Base-by-base conservation (phyloP, 2,113 vertebrate species). In the Pangasianodon gigas region DNA sequence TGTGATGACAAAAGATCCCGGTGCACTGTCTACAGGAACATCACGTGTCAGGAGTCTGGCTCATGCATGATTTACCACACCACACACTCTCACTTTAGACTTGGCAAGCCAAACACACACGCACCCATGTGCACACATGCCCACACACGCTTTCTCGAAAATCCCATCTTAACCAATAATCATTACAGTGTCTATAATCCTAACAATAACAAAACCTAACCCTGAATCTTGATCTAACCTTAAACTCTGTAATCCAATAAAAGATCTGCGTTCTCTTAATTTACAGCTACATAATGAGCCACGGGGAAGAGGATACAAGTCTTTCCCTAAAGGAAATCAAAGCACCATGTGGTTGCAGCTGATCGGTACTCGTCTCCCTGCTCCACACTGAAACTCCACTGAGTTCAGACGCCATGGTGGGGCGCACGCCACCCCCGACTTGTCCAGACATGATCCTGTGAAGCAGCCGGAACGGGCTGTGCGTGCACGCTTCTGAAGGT, bases 401-500 rank as follows among this genome's bases (percentile, higher is more conserved):
- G 56, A 44, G 29, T 58, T 51, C 32, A 18, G 89, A 32, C 37
- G 16, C 58, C 74, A 60, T 18, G 37, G 52, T 84, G 71, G 21
- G 71, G 75, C 37, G 46, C n/a, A 19, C 8, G 18, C 37, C 60
- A 13, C 32, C 37, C 46, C 75, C 9, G 48, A 86, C 89, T 46
- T 90, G 84, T 82, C 56, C 60, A 82, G 84, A 51, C 80, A 67
- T 7, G 44, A 69, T 29, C 62, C 37, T 69, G 46, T 7, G 21
- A 56, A 48, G 37, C 44, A 58, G 41, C 65, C 10, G 58, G 86
- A 48, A 90, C 89, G 87, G 86, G 26, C 80, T 90, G 90, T 91
- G 83, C 90, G 87, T 51, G 0, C 74, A 2, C 29, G 4, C 88
- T 89, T 69, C 92, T 93, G 87, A 95, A 94, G 93, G 94, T 93